These are phyloP conservation scores for Torymus auratus DNA, from an alignment of 2,888 invertebrate species.

Conservation along the genomic window DNA sequence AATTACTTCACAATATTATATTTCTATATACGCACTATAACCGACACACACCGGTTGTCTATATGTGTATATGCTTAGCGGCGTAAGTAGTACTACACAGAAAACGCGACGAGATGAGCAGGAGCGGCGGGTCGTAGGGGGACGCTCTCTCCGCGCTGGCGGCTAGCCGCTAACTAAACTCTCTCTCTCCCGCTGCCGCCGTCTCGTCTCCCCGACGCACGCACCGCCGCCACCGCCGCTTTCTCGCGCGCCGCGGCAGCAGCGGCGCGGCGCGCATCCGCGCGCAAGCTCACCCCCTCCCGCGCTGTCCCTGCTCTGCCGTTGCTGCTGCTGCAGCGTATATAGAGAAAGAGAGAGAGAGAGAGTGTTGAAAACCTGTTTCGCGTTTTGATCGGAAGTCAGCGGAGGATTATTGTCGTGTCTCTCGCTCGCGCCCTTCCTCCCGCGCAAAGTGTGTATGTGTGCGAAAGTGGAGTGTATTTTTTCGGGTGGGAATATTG, in stretches of 20 bases:
- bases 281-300: constrained; percentile 28
- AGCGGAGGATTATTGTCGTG: not conserved
- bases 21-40: no score
- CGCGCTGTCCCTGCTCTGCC: not conserved
- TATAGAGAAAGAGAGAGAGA: no score
- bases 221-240: constrained; percentile 27
- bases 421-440: no score
- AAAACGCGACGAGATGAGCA: no score
- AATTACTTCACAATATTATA: no score
- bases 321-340: no score
- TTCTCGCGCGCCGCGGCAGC: constrained; percentile 50
- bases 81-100: no score
- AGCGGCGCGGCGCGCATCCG: not conserved
- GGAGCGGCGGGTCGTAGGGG: constrained; percentile 6
- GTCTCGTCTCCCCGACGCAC: constrained; percentile 55
- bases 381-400: constrained; percentile 38
- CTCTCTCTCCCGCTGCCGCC: constrained; percentile 61
- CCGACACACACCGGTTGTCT: no score
- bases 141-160: constrained; percentile 63
- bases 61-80: no score
- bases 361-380: constrained; percentile 33
- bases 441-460: no score
- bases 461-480: no score
- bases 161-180: constrained; percentile 75
- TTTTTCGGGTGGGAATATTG: no score